Conservation (phyloP, 2,797 vertebrate species). For the Squalus acanthias region DNA sequence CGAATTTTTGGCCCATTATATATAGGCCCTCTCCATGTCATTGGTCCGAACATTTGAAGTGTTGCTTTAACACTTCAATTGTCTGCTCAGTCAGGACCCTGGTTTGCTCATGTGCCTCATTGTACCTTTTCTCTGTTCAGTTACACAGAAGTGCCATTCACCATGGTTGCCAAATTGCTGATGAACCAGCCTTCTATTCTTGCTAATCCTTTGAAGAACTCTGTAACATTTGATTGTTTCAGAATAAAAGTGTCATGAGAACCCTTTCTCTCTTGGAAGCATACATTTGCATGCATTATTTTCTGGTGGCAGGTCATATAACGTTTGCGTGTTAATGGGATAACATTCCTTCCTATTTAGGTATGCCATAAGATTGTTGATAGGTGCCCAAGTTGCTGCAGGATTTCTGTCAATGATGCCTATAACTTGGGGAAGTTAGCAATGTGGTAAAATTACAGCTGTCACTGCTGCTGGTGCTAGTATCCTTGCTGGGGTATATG, state of each 20-base stretch:
- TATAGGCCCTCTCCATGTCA: not conserved
- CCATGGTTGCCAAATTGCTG: not conserved
- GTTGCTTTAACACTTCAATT: not conserved
- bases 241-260: not conserved
- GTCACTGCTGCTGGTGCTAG: not conserved
- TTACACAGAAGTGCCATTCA: not conserved
- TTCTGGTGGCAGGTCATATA: not conserved
- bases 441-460: not conserved
- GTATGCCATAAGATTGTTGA: not conserved
- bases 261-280: not conserved
- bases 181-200: not conserved
- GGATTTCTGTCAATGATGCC: not conserved
- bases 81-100: not conserved
- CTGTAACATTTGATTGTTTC: not conserved
- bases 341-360: not conserved
- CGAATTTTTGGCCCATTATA: too few species aligned
- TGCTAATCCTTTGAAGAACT: not conserved
- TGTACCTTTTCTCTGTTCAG: not conserved
- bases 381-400: not conserved
- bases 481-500: not conserved
- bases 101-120: not conserved
- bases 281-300: not conserved
- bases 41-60: not conserved
- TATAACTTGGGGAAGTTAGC: not conserved
- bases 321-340: not conserved